phyloP scores from a whole-genome alignment of 1,140 invertebrate species.

The Psilanteris sp. region DNA sequence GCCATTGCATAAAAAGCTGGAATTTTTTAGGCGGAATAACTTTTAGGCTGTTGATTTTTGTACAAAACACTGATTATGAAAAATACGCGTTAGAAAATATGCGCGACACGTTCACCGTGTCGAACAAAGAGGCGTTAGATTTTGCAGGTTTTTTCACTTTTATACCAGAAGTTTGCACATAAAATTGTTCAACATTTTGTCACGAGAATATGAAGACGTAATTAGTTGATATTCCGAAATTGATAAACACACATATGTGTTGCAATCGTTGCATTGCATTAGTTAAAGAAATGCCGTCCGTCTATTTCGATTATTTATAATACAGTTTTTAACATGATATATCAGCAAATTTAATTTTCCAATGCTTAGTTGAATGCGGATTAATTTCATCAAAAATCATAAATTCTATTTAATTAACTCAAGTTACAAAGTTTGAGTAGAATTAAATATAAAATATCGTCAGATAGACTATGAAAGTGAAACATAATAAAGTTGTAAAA shows the following conservation, averaged over 20 bases:
- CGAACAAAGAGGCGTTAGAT: slow-evolving; percentile 13
- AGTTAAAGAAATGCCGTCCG: too few relatives aligned
- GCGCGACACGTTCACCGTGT: slow-evolving; percentile 13
- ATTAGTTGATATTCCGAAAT: too few relatives aligned
- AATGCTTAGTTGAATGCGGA: background rate
- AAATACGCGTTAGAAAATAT: slow-evolving; percentile 40
- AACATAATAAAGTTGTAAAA: slow-evolving; percentile 34
- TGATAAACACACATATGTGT: too few relatives aligned
- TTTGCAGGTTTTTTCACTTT: background rate
- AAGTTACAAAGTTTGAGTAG: slow-evolving; percentile 19
- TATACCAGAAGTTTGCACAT: too few relatives aligned
- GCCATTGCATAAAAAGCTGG: slow-evolving; percentile 50
- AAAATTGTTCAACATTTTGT: background rate
- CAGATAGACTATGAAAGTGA: slow-evolving; percentile 7
- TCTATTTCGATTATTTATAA: too few relatives aligned
- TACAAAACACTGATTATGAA: slow-evolving; percentile 47
- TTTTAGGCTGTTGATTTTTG: slow-evolving; percentile 52
- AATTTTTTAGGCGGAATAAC: slow-evolving; percentile 54
- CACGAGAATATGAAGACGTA: background rate
- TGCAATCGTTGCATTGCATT: too few relatives aligned
- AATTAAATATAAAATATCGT: slow-evolving; percentile 41
- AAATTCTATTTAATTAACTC: slow-evolving; percentile 36
- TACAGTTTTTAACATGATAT: too few relatives aligned
- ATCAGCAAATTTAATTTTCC: slow-evolving; percentile 12
- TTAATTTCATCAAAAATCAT: slow-evolving; percentile 42